These are phyloP conservation scores for Peromyscus nudipes DNA, from an alignment of 2,797 vertebrate species.

Conservation along the genomic window DNA sequence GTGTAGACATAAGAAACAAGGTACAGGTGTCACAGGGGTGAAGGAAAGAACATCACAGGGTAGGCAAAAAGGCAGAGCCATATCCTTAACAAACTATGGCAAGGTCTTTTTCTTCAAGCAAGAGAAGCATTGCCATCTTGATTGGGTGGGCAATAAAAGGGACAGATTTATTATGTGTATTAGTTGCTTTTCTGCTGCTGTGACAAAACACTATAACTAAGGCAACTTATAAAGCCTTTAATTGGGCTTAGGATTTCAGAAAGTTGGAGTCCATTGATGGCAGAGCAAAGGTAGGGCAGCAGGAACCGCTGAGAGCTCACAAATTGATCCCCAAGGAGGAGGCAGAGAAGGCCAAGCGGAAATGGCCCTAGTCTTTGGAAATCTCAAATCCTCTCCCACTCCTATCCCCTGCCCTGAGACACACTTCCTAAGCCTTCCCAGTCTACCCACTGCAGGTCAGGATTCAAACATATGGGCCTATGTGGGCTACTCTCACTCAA, in stretches of 20 bases:
- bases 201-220: background rate
- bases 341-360: background rate
- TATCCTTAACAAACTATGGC: rapidly evolving
- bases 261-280: background rate
- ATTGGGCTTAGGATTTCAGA: background rate
- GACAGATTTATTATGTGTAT: background rate
- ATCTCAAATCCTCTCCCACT: background rate
- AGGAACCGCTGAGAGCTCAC: background rate
- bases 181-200: background rate
- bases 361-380: background rate
- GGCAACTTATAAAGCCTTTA: background rate
- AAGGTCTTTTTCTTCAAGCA: background rate
- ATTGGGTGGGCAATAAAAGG: background rate
- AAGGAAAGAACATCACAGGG: background rate
- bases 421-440: background rate
- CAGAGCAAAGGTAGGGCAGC: background rate
- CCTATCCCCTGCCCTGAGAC: background rate
- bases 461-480: background rate
- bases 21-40: background rate
- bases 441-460: background rate
- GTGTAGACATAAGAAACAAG: background rate
- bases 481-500: background rate
- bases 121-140: background rate
- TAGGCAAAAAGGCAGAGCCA: background rate
- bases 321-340: background rate